These are phyloP conservation scores for Arrhopalites spinosus DNA, from an alignment of 2,888 invertebrate species.

Conservation along the genomic window DNA sequence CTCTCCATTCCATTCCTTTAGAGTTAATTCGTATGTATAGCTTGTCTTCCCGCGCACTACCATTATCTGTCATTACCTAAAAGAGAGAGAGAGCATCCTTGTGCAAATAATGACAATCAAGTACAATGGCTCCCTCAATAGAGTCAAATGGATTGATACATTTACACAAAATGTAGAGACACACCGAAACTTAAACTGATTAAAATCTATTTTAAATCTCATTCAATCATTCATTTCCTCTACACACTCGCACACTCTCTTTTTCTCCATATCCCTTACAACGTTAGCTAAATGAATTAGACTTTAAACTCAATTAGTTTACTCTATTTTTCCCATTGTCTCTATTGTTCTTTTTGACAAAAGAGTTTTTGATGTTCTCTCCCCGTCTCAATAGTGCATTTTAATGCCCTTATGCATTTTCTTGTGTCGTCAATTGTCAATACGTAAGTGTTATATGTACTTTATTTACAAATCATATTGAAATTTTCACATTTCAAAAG, in stretches of 20 bases:
- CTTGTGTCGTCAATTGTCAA: no score
- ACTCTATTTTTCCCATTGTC: neutral
- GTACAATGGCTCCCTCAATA: constrained; percentile 27
- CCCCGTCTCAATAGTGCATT: no score
- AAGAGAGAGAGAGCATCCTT: constrained; percentile 3
- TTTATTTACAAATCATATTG: neutral
- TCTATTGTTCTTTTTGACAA: neutral
- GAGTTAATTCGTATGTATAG: constrained; percentile 6
- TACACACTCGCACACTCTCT: neutral
- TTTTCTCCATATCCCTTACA: neutral
- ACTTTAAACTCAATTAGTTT: constrained; percentile 35
- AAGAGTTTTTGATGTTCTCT: neutral
- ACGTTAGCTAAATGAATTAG: constrained; percentile 27
- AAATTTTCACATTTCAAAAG: neutral
- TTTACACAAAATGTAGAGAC: neutral
- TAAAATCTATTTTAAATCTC: constrained; percentile 38
- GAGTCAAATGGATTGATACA: constrained; percentile 36
- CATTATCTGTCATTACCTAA: constrained; percentile 35
- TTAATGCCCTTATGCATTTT: no score
- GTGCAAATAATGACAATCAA: constrained; percentile 7
- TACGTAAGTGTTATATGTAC: neutral
- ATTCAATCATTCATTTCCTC: constrained; percentile 36
- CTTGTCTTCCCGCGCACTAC: neutral
- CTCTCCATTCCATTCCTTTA: neutral
- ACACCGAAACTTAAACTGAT: constrained; percentile 30